Evolutionary conservation across 2,113 vertebrate genomes (phyloP), one percentile per base, ranked within the genome.

Genomic region (Falcunculus frontatus): DNA sequence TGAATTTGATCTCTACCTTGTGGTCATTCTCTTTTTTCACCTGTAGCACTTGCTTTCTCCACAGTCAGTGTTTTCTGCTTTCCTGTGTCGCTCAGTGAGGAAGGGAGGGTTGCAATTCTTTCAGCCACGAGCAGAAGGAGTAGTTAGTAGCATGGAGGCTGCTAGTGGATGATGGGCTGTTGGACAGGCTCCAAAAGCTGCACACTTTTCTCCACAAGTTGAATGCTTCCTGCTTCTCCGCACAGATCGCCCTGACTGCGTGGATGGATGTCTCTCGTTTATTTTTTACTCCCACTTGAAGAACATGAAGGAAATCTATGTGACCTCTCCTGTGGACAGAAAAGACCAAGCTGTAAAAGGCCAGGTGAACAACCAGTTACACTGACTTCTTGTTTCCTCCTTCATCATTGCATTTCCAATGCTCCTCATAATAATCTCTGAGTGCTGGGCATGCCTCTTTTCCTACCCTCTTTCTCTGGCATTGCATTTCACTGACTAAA

Each of bases 231-330:
- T 88, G 37, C 57, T 83, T 87, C 70, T 92, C 20, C n/a, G 25
- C 82, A 49, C 96, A 99, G 99, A 99, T 55, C 99, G 99, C 13
- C 99, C 99, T 0, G 99, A 99, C 96, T 99, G 99, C 2, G 97
- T 98, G 57, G 98, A 96, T 4, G 99, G 99, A 75, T 97, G 99
- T 32, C 98, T 99, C 26, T 98, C 98, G 1, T 99, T 99, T 67
- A 98, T 98, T 65, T 99, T 99, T 97, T 99, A 99, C 92, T 99
- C 99, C 8, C 98, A 98, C 84, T 91, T 99, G 94, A 99, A 99
- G 97, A 99, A 99, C 80, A 93, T 99, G 91, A 99, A 99, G 97
- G 99, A 99, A 96, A 98, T 99, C 7, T 99, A 99, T 21, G 97
- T 99, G 83, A 98, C 98, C 68, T 98, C 99, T 6, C 60, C 96